Evolutionary conservation across 2,113 vertebrate species (phyloP).

Genomic region (Ctenomys sociabilis): DNA sequence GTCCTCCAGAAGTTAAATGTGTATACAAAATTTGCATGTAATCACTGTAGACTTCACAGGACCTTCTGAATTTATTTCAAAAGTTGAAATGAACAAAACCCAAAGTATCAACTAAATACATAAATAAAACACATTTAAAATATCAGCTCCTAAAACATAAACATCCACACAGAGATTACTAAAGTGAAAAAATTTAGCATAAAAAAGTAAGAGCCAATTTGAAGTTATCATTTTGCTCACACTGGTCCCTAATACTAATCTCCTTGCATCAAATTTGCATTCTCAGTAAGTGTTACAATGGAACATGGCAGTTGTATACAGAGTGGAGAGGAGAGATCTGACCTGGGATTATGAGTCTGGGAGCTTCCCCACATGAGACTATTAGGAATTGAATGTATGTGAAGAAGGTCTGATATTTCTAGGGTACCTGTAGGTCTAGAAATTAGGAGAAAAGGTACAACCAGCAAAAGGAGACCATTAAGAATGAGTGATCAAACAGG

Average conservation of each 20-base stretch:
- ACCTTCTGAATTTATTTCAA: neutral
- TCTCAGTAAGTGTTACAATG: neutral
- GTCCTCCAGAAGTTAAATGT: neutral
- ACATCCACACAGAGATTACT: neutral
- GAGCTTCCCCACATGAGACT: neutral
- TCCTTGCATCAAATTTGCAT: neutral
- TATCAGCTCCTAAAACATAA: neutral
- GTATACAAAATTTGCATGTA: neutral
- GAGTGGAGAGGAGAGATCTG: neutral
- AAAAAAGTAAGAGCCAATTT: conserved; percentile 1
- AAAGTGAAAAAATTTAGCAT: neutral
- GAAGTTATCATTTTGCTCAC: neutral
- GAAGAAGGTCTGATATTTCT: neutral
- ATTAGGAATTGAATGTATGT: neutral
- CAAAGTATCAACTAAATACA: neutral
- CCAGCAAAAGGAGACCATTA: neutral
- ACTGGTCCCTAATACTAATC: neutral
- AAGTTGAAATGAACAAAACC: neutral
- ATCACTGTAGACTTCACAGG: neutral
- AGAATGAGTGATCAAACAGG: neutral
- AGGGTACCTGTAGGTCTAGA: neutral
- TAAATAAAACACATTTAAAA: neutral
- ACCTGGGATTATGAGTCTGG: neutral
- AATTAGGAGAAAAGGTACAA: neutral
- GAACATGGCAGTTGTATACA: neutral